Conservation (phyloP, 2,888 invertebrate species). For the Bibio marci region DNA sequence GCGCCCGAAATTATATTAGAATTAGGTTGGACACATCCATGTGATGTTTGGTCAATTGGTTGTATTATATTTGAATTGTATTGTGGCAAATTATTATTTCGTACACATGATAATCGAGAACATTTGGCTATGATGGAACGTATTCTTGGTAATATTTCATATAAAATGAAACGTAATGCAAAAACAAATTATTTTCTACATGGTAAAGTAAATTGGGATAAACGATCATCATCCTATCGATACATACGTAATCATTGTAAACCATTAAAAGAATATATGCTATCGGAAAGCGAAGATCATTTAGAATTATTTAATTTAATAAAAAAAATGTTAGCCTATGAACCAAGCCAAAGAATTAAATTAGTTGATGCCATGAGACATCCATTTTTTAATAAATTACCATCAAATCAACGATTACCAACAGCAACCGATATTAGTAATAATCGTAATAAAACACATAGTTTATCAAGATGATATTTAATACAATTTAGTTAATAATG, state of each 20-base stretch:
- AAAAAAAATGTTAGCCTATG: not conserved
- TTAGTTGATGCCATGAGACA: slow-evolving; percentile 11
- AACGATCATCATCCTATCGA: not conserved
- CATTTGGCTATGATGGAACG: slow-evolving; percentile 82
- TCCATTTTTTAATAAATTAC: too few relatives aligned
- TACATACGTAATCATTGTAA: not conserved
- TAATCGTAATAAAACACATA: too few relatives aligned
- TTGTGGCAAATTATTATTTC: slow-evolving; percentile 64
- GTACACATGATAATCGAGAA: slow-evolving; percentile 75
- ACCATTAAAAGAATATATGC: not conserved
- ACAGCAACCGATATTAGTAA: too few relatives aligned
- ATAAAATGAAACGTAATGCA: slow-evolving; percentile 62
- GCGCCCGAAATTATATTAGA: slow-evolving; percentile 78
- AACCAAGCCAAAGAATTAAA: not conserved
- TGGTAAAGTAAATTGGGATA: not conserved
- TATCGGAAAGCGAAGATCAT: not conserved
- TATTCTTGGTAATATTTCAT: slow-evolving; percentile 61
- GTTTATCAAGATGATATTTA: too few relatives aligned
- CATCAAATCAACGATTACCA: too few relatives aligned
- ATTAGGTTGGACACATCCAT: slow-evolving; percentile 70
- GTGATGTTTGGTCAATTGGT: slow-evolving; percentile 81
- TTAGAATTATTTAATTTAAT: not conserved
- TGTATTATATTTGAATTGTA: slow-evolving; percentile 75
- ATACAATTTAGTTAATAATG: too few relatives aligned
- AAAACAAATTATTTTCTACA: slow-evolving; percentile 71